Conservation (phyloP, 2,113 vertebrate genomes). For the Oophaga pumilio region DNA sequence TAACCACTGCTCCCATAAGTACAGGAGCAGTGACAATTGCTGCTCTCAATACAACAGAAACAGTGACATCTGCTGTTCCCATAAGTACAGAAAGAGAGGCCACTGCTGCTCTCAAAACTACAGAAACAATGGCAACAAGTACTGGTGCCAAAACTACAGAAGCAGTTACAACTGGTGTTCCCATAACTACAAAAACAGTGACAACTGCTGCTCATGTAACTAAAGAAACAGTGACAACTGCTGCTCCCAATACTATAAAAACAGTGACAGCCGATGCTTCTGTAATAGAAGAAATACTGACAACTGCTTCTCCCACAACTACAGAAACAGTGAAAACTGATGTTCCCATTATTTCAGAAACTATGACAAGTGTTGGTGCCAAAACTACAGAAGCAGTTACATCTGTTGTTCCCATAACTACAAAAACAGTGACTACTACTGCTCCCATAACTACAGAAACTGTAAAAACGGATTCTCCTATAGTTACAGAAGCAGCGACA, state of each 20-base stretch:
- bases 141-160: neutral
- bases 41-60: neutral
- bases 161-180: neutral
- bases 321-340: neutral
- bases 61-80: too few relatives aligned
- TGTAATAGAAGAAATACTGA: neutral
- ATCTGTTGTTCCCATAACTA: too few relatives aligned
- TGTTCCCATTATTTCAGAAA: neutral
- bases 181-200: neutral
- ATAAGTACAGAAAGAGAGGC: neutral
- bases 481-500: neutral
- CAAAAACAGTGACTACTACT: too few relatives aligned
- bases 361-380: too few relatives aligned
- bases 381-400: too few relatives aligned
- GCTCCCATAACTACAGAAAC: neutral
- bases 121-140: neutral
- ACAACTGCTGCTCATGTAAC: neutral
- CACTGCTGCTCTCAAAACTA: neutral
- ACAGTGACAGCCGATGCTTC: neutral
- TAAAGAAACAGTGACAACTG: neutral
- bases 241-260: neutral
- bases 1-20: neutral
- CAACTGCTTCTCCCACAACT: neutral
- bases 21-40: neutral
- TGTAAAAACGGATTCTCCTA: neutral